phyloP scores from a whole-genome alignment of 2,797 vertebrate genomes.

The Aphelocoma californica region DNA sequence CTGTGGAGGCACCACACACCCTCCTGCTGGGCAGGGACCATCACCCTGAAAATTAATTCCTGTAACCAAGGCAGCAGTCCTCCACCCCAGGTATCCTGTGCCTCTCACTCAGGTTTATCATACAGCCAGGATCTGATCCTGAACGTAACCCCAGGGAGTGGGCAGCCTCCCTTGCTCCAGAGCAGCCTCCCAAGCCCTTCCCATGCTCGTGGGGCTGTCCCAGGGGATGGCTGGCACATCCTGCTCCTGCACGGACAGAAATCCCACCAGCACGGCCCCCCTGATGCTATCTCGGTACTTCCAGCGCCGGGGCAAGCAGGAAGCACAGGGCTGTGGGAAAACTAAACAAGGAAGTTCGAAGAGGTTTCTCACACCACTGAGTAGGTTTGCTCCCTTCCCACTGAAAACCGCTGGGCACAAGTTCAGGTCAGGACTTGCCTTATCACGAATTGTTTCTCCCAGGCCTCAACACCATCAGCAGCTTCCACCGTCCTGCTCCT shows the following conservation, averaged over 20 bases:
- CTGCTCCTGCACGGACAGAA: not conserved
- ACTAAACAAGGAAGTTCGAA: conserved; percentile 45
- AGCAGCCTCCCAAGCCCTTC: not conserved
- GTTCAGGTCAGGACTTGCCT: conserved; percentile 46
- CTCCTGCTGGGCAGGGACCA: not conserved
- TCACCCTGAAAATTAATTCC: not conserved
- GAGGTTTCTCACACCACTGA: conserved; percentile 22
- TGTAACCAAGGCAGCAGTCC: not conserved
- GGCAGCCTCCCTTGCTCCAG: not conserved
- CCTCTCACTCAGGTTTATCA: not conserved
- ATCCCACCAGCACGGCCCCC: not conserved
- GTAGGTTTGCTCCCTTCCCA: conserved; percentile 21
- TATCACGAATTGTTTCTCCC: not conserved
- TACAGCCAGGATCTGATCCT: not conserved
- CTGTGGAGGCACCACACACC: not conserved
- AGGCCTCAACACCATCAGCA: not conserved
- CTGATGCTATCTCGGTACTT: conserved; percentile 24
- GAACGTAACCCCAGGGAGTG: not conserved
- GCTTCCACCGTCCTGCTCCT: not conserved
- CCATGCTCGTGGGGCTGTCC: not conserved
- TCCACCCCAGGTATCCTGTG: not conserved
- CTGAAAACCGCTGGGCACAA: not conserved
- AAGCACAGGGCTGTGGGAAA: conserved; percentile 65
- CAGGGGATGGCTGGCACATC: conserved; percentile 7
- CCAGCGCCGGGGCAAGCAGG: conserved; percentile 16